Base-by-base conservation (phyloP, 2,797 vertebrate genomes). In the Danio choprae region DNA sequence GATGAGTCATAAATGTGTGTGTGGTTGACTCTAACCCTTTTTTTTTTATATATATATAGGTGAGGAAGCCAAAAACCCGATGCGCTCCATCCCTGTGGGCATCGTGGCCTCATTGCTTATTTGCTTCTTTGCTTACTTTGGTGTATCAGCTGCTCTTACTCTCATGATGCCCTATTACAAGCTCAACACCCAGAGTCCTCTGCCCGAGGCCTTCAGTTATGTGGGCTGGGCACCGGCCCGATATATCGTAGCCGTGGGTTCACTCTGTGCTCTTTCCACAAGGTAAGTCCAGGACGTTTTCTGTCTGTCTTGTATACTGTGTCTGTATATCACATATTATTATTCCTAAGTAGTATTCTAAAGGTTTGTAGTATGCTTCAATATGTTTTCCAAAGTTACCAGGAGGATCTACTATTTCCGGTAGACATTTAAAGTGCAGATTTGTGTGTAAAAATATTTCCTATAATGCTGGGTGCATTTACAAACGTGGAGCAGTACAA, bases 141-240 rank as follows among this genome's bases (percentile, higher is more conserved):
- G 96, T 0, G 97, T 99, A 63, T 99, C 97, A 0, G 96, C 97
- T 0, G 95, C 98, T 6, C 94, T 99, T 36, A 99, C 97, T 0
- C 90, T 98, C 79, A 98, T 99, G 97, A 98, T 98, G 91, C 98
- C 98, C 2, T 99, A 98, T 90, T 98, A 95, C 87, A 84, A 89
- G 83, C 93, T 99, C 83, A 88, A 95, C 84, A 91, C 84, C 0
- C 89, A 95, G 67, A 99, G 97, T 69, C 97, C 98, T 0, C 90
- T 99, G 82, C 98, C 98, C 0, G 95, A 95, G 83, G 98, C 97
- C 56, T 99, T 99, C 91, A 93, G 88, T 79, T 65, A 92, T 0
- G 94, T 97, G 2, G 94, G 93, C 38, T 99, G 98, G 97, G 91
- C 88, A 16, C 95, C 97, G 0, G 97, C 97, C 46, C 92, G 93